Evolutionary conservation across 2,888 invertebrate genomes (phyloP).

Genomic region (Gerris lacustris): DNA sequence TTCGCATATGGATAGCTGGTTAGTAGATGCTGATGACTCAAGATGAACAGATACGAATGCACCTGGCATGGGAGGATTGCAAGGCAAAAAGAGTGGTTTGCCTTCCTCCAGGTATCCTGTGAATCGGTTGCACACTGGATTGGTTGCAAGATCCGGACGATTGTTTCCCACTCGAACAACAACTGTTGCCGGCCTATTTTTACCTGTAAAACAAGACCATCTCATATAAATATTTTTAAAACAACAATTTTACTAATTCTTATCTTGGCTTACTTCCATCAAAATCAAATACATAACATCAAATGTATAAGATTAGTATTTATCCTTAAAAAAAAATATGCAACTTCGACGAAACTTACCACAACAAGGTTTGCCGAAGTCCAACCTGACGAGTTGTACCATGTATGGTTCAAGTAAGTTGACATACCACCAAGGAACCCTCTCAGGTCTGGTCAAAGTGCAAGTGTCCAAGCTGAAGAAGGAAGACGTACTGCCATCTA

Average conservation of each 20-base stretch:
- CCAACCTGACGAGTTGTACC: slow-evolving; percentile 81
- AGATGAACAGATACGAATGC: slow-evolving; percentile 87
- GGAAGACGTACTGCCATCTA: slow-evolving; percentile 78
- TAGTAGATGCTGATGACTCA: slow-evolving; percentile 54
- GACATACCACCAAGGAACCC: slow-evolving; percentile 91
- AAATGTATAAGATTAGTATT: too few relatives aligned
- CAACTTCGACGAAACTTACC: slow-evolving; percentile 60
- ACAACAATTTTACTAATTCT: background rate
- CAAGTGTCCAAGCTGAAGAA: slow-evolving; percentile 73
- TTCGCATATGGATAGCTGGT: slow-evolving; percentile 78
- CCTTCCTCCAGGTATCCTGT: slow-evolving; percentile 77
- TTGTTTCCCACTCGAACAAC: slow-evolving; percentile 86
- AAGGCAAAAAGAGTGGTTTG: slow-evolving; percentile 79
- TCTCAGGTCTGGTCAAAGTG: slow-evolving; percentile 69
- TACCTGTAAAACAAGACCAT: slow-evolving; percentile 43
- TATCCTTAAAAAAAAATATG: too few relatives aligned
- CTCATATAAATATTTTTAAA: slow-evolving; percentile 9
- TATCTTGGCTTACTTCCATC: too few relatives aligned
- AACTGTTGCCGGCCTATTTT: slow-evolving; percentile 67
- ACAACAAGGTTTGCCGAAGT: slow-evolving; percentile 83
- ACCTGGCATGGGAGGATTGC: slow-evolving; percentile 89
- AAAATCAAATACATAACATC: background rate
- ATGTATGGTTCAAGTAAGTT: slow-evolving; percentile 87
- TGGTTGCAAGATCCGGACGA: slow-evolving; percentile 78
- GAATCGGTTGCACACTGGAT: slow-evolving; percentile 83